Evolutionary conservation across 2,888 invertebrate genomes (phyloP).

Genomic region (Napeogenes sylphis): DNA sequence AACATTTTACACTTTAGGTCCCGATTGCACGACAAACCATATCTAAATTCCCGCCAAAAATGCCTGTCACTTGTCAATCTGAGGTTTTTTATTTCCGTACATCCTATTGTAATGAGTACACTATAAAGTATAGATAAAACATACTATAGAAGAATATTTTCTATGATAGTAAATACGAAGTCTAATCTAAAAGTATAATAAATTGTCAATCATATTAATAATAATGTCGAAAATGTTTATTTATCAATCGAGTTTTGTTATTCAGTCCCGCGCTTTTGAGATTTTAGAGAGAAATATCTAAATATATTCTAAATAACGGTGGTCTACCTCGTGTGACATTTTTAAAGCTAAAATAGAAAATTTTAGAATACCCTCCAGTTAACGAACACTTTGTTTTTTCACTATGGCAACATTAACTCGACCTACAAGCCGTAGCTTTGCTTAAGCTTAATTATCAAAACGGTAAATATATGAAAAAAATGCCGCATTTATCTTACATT

Average conservation of each 20-base stretch:
- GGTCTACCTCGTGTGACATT: slow-evolving; percentile 70
- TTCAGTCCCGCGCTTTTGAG: slow-evolving; percentile 52
- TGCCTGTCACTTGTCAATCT: slow-evolving; percentile 19
- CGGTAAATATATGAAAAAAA: slow-evolving; percentile 39
- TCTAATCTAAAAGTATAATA: not conserved
- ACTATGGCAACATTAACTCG: slow-evolving; percentile 68
- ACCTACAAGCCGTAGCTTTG: slow-evolving; percentile 50
- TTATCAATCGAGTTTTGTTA: slow-evolving; percentile 34
- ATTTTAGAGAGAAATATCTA: slow-evolving; percentile 47
- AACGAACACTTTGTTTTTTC: slow-evolving; percentile 55
- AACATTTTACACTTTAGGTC: slow-evolving; percentile 35
- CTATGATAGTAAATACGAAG: slow-evolving; percentile 4
- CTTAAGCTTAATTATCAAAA: slow-evolving; percentile 59
- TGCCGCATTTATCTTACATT: slow-evolving; percentile 45
- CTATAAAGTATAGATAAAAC: slow-evolving; percentile 1
- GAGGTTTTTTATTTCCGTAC: not conserved
- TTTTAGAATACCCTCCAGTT: slow-evolving; percentile 36
- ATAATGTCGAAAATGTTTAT: not conserved
- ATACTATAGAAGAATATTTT: slow-evolving; percentile 5
- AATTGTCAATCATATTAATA: not conserved
- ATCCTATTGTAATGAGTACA: slow-evolving; percentile 1
- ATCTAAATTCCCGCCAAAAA: slow-evolving; percentile 23
- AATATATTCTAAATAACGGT: slow-evolving; percentile 66
- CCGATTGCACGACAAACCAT: slow-evolving; percentile 30
- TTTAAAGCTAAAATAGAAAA: slow-evolving; percentile 66